A percentile compares a stretch with the other conserved stretches of the same genome.
These are phyloP conservation scores for Ophiodon elongatus DNA, from an alignment of 2,113 vertebrate genomes.

Conservation along the genomic window DNA sequence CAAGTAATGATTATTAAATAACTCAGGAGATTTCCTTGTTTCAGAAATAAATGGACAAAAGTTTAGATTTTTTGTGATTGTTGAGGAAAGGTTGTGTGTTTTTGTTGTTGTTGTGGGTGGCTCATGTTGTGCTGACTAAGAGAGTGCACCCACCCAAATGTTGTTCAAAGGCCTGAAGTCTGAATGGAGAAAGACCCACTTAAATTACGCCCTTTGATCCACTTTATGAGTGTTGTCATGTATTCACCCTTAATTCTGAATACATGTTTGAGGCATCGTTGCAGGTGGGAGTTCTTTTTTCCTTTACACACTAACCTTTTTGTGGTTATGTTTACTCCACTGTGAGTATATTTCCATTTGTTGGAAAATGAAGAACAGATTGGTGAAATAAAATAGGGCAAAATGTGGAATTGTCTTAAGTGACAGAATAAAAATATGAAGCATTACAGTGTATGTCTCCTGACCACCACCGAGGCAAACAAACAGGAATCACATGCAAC, in stretches of 20 bases:
- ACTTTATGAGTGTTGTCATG: conserved; percentile 63
- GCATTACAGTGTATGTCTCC: conserved; percentile 3
- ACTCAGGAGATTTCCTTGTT: conserved; percentile 12
- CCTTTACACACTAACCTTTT: conserved; percentile 1
- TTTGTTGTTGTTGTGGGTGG: conserved; percentile 53
- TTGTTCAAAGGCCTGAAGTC: conserved; percentile 50
- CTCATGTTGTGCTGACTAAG: conserved; percentile 63
- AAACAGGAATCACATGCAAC: conserved; percentile 63
- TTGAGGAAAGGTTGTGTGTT: conserved; percentile 12
- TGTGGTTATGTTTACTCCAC: neutral
- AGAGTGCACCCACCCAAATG: conserved; percentile 37
- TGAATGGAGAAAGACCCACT: conserved; percentile 44
- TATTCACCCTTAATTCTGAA: conserved; percentile 54
- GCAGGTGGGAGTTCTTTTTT: conserved; percentile 9
- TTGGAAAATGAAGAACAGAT: conserved; percentile 9
- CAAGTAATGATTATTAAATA: neutral
- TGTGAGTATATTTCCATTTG: conserved; percentile 1
- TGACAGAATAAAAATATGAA: conserved; percentile 18
- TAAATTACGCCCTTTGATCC: conserved; percentile 60
- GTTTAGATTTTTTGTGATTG: conserved; percentile 30
- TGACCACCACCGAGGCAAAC: conserved; percentile 63
- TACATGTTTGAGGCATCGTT: conserved; percentile 42
- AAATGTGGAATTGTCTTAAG: conserved; percentile 14
- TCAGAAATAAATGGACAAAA: conserved; percentile 41
- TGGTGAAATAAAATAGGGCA: neutral